Percentiles rank a stretch among this genome's conserved stretches.
These are phyloP conservation scores for Calephelis virginiensis DNA, from an alignment of 1,140 invertebrate genomes.

Conservation along the genomic window DNA sequence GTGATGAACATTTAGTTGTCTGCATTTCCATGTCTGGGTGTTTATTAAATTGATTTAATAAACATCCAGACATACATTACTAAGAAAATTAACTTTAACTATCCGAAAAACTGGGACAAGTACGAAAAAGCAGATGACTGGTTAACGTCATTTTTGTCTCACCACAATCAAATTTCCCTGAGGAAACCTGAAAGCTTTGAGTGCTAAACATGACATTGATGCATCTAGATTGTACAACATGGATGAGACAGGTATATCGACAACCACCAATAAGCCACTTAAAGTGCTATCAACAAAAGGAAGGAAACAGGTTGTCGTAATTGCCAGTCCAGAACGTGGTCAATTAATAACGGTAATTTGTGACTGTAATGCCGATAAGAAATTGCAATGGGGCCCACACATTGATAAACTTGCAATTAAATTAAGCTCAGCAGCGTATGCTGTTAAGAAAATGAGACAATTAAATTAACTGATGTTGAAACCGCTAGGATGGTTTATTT, in stretches of 20 bases:
- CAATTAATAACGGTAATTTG: conserved; percentile 42
- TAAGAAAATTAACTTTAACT: conserved; percentile 36
- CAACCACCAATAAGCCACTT: conserved; percentile 38
- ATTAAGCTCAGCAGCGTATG: no score
- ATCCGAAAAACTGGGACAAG: conserved; percentile 36
- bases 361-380: conserved; percentile 48
- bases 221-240: no score
- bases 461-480: no score
- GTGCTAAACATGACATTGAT: no score
- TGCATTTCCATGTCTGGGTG: no score
- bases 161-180: conserved; percentile 38
- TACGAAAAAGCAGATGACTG: conserved; percentile 26
- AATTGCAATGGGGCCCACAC: no score
- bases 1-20: no score
- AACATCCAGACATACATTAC: no score
- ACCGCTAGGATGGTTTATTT: no score
- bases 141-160: conserved; percentile 37
- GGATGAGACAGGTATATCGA: conserved; percentile 8
- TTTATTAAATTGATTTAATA: no score
- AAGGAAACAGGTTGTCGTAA: conserved; percentile 48
- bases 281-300: conserved; percentile 40
- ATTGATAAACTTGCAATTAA: no score
- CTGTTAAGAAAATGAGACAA: no score
- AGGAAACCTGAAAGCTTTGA: neutral
- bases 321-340: conserved; percentile 43